Conservation (phyloP, 2,113 vertebrate genomes). For the Anhinga rufa region DNA sequence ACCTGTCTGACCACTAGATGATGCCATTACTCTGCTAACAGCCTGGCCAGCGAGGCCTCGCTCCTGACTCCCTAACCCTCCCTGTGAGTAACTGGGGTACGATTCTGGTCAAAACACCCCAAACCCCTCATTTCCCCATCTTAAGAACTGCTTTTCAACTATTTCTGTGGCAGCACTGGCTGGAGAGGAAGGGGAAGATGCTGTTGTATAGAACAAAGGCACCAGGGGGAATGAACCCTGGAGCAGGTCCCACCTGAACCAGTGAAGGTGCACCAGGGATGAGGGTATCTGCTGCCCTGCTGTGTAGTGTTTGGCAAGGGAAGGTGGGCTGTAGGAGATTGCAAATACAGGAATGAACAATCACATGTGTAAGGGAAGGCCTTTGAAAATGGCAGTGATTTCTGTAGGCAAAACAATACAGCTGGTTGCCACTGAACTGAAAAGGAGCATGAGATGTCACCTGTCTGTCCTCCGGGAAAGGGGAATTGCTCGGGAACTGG, state of each 20-base stretch:
- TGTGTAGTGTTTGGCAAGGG: not conserved
- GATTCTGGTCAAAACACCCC: not conserved
- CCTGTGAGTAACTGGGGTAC: no score
- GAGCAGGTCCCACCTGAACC: not conserved
- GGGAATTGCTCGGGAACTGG: not conserved
- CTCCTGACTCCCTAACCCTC: not conserved
- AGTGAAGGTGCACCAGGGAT: not conserved
- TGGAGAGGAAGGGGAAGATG: not conserved
- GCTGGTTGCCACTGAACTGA: not conserved
- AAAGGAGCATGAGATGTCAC: not conserved
- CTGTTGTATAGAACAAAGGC: not conserved
- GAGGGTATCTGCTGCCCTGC: not conserved
- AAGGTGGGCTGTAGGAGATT: not conserved
- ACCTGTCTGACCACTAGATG: slow-evolving; percentile 9
- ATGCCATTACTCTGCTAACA: not conserved
- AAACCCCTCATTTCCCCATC: not conserved
- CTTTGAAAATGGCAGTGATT: not conserved
- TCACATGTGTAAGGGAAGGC: not conserved
- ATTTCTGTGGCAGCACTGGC: not conserved
- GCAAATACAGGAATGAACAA: not conserved
- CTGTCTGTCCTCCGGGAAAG: not conserved
- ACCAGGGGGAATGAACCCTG: not conserved
- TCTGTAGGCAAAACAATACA: not conserved
- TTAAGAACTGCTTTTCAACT: not conserved
- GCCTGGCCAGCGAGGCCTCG: not conserved